phyloP scores from a whole-genome alignment of 2,888 invertebrate genomes.

The Tinea trinotella region DNA sequence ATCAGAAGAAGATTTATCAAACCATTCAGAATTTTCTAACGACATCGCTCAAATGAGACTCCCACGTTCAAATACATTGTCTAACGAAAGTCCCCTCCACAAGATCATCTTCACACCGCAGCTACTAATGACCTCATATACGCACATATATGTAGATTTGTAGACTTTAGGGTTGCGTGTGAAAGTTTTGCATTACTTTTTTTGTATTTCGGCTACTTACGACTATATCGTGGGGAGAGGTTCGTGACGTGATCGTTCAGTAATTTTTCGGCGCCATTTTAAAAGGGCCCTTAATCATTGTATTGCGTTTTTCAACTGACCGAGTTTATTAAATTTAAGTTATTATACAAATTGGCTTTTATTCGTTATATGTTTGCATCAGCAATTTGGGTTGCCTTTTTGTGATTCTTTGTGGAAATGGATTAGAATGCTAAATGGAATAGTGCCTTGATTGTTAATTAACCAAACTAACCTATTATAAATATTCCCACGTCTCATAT shows the following conservation, averaged over 20 bases:
- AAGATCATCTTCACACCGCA: background rate
- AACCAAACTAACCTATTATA: background rate
- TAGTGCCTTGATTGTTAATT: constrained; percentile 4
- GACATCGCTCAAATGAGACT: background rate
- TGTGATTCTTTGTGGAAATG: background rate
- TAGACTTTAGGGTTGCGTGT: constrained; percentile 10
- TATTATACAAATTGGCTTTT: constrained; percentile 4
- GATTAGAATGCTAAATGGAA: background rate
- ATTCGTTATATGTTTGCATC: background rate
- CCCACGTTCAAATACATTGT: background rate
- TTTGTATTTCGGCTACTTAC: constrained; percentile 16
- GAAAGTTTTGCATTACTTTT: constrained; percentile 12
- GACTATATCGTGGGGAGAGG: constrained; percentile 6
- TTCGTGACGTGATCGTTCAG: constrained; percentile 14
- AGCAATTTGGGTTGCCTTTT: too few relatives aligned
- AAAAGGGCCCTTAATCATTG: constrained; percentile 18
- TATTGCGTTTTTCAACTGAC: constrained; percentile 11
- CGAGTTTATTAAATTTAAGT: constrained; percentile 15
- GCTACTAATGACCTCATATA: background rate
- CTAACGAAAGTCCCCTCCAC: background rate
- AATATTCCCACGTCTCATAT: constrained; percentile 1
- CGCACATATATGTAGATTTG: background rate
- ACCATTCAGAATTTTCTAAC: background rate
- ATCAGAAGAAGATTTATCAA: too few relatives aligned
- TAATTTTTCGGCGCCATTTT: constrained; percentile 16